Evolutionary conservation across 1,140 invertebrate genomes (phyloP), one percentile per base, ranked within the genome.

Genomic region (Aphaenogaster rudis): DNA sequence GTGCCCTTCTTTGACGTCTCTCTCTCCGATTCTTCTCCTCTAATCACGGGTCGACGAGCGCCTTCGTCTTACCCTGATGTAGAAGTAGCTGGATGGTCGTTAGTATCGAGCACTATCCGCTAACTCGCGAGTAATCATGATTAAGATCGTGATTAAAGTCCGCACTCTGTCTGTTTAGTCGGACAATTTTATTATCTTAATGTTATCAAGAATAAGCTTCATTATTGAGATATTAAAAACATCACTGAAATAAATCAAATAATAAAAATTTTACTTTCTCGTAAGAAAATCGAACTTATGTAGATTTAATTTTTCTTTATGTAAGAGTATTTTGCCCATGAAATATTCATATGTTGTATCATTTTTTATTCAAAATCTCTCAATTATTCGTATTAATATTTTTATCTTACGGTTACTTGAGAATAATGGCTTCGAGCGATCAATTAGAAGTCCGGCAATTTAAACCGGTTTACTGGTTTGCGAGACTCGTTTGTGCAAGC

Each of bases 21-120:
- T 80, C 63, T 87, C 80, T 88, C 48, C 64, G 80, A 82, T 90
- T 90, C 79, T 91, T 87, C 71, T 89, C 33, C 88, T 88, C 89
- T 93, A 92, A 93, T 93, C 92, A 93, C 84, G 86, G 86, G 77
- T 88, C 90, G 79, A 74, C 77, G 89, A 90, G 57, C 87, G 76
- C 71, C 67, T 86, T 80, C 84, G 50, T 79, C 63, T 80, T 69
- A 36, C 78, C 1, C 39, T 69, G 45, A 71, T 77, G 48, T 66
- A 59, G 48, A 39, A 54, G 28, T 52, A 66, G 61, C 61, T 66
- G 66, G 69, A 54, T 57, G 42, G 66, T 48, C 59, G 17, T 59
- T 64, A 88, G 72, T 80, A 87, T 76, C 52, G 52, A 87, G 72
- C 33, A 54, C 52, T 57, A 74, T 61, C 59, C 69, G 63, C 45